Base-by-base conservation (phyloP, 1,140 invertebrate genomes). In the Macrocentrus cingulum region DNA sequence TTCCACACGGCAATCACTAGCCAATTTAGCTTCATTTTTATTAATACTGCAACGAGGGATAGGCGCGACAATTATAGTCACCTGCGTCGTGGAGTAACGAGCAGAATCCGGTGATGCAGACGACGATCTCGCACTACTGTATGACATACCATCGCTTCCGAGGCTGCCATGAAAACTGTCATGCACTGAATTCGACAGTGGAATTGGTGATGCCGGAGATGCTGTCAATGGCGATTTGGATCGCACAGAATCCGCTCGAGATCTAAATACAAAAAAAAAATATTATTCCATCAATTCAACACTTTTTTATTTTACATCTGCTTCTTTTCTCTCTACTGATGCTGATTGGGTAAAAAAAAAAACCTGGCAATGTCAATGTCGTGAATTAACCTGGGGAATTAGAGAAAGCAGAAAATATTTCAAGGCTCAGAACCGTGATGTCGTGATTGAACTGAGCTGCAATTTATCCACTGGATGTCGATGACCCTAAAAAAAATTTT, bases 71-170 rank as follows among this genome's bases (percentile, higher is more conserved):
- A 39, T 39, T 8, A 39, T 39, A 39, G 36, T 39, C 70, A 80
- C 76, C 75, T 77, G 75, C 46, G 73, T 62, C 9, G 76, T 76
- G 6, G 76, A 76, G 60, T 75, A 80, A 62, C 75, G 74, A 25
- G 75, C 76, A 5, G 78, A 80, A 61, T 80, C 78, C 0, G 78
- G 78, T 4, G 78, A 80, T 0, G 76, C 76, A 5, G 77, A 80
- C 5, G 76, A 79, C 2, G 78, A 80, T 54, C 78, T 80, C 18
- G 76, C 78, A 42, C 77, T 80, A 63, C 78, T 78, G 59, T 72
- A 80, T 20, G 78, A 80, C 76, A 79, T 80, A 37, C 78, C 78
- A 67, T 80, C 78, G 59, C 78, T 80, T 41, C 78, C 78, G 55
- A 79, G 69, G 58, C 78, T 80, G 34, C 78, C 75, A 50, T 80